phyloP scores from a whole-genome alignment of 2,113 vertebrate species.

The Blennius ocellaris region DNA sequence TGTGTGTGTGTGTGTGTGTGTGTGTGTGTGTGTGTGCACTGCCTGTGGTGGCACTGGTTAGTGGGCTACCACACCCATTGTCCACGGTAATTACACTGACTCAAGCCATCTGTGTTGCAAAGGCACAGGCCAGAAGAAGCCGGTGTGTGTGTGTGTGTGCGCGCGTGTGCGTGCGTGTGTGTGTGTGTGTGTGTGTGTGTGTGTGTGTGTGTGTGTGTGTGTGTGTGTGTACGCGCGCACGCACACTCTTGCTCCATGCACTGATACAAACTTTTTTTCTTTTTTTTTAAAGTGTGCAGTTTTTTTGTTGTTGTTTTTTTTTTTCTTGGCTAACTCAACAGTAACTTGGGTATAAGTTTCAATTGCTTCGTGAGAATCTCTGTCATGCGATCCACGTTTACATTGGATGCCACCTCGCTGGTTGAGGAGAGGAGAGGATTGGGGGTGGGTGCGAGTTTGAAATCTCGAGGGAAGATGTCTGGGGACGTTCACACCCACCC shows the following conservation, averaged over 20 bases:
- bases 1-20: conserved; percentile 62
- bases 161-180: no score
- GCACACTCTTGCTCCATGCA: no score
- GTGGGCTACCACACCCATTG: conserved; percentile 80
- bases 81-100: conserved; percentile 76
- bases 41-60: conserved; percentile 74
- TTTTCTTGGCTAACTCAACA: neutral
- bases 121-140: conserved; percentile 50
- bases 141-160: conserved; percentile 34
- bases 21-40: conserved; percentile 57
- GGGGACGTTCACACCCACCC: conserved; percentile 55
- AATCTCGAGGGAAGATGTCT: conserved; percentile 43
- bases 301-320: conserved; percentile 6
- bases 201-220: neutral
- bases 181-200: conserved; percentile 28
- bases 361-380: conserved; percentile 7
- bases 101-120: conserved; percentile 74
- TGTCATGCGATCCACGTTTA: neutral
- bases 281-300: conserved; percentile 8
- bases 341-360: conserved; percentile 7
- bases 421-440: conserved; percentile 18
- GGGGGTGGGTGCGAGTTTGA: conserved; percentile 40
- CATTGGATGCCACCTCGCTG: conserved; percentile 27
- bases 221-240: no score
- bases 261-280: no score